phyloP scores from a whole-genome alignment of 2,888 invertebrate genomes.

The Calameuta filiformis region DNA sequence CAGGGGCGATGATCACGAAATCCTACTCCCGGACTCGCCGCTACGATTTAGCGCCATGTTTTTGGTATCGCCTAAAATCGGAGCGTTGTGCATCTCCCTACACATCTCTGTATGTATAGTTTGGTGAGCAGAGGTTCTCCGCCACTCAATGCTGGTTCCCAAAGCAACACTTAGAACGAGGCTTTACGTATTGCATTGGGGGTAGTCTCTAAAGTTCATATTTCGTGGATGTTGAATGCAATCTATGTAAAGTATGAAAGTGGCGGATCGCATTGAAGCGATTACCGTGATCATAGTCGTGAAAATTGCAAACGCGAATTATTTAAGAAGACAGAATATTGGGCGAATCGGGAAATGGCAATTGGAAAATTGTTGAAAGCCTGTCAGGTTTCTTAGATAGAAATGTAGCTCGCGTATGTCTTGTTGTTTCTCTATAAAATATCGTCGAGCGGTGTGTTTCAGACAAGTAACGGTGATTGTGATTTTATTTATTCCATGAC shows the following conservation, averaged over 20 bases:
- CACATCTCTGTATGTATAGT: no score
- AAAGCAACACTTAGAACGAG: no score
- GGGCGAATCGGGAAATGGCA: conserved; percentile 43
- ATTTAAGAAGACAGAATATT: neutral
- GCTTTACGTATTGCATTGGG: no score
- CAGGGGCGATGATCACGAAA: no score
- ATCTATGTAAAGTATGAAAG: neutral
- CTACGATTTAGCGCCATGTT: no score
- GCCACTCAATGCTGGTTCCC: no score
- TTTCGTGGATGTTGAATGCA: neutral
- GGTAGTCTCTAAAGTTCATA: no score
- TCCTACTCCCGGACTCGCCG: no score
- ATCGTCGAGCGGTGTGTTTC: conserved; percentile 33
- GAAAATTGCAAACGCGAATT: conserved; percentile 23
- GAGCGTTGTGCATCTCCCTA: no score
- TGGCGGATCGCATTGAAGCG: neutral
- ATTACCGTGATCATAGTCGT: conserved; percentile 6
- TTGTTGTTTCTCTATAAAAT: conserved; percentile 19
- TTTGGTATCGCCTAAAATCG: no score
- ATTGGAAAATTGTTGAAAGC: conserved; percentile 34
- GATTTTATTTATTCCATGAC: conserved; percentile 54
- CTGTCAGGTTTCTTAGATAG: conserved; percentile 26
- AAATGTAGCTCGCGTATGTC: conserved; percentile 30
- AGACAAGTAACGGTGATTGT: conserved; percentile 29
- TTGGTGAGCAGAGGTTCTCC: no score